These are phyloP conservation scores for Brachirus orientalis DNA, from an alignment of 2,113 vertebrate species.

Conservation along the genomic window DNA sequence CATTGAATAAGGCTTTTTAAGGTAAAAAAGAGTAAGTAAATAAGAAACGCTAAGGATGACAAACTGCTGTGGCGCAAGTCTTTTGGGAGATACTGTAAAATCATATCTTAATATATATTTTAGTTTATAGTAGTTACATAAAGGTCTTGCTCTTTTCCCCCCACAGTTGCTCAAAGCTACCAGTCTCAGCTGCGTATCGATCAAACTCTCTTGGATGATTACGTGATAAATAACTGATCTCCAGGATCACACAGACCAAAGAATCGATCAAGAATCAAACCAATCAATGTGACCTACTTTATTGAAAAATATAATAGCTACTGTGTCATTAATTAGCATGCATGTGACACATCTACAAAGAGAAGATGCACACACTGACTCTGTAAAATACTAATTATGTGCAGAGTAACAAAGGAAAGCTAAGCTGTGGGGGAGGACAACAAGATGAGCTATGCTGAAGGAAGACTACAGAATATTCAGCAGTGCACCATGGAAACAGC, in stretches of 20 bases:
- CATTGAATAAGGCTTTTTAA: neutral
- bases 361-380: neutral
- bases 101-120: no score
- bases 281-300: neutral
- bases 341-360: conserved; percentile 12
- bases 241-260: neutral
- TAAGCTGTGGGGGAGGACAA: conserved; percentile 56
- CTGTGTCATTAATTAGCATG: neutral
- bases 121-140: neutral
- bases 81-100: no score
- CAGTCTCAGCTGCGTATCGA: neutral
- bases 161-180: neutral
- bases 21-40: neutral
- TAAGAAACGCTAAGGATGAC: neutral
- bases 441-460: conserved; percentile 26
- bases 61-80: neutral
- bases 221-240: neutral
- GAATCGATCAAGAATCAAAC: no score
- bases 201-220: neutral
- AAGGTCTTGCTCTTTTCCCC: neutral
- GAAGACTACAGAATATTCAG: conserved; percentile 28
- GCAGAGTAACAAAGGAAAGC: conserved; percentile 24
- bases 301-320: neutral
- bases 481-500: conserved; percentile 59
- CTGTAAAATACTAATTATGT: conserved; percentile 38